These are phyloP conservation scores for Pseudopodoces humilis DNA, from an alignment of 2,113 vertebrate genomes.

Conservation along the genomic window DNA sequence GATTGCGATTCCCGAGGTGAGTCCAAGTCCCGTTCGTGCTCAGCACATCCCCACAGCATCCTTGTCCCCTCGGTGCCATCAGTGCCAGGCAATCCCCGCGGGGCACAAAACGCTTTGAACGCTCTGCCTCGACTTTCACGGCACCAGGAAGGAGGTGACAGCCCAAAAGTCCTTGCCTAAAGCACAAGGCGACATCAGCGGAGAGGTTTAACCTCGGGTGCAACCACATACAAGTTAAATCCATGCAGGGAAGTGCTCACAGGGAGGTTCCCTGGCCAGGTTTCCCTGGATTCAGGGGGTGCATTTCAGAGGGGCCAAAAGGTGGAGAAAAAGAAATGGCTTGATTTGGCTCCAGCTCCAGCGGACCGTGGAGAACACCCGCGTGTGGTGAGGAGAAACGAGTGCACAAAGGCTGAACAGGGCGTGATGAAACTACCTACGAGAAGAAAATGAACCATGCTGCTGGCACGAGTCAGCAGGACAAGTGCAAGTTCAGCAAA, in stretches of 20 bases:
- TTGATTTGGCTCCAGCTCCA: rapidly evolving
- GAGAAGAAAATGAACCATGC: background rate
- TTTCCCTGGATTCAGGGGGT: rapidly evolving
- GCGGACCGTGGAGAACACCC: rapidly evolving
- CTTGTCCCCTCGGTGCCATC: background rate
- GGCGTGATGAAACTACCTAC: rapidly evolving
- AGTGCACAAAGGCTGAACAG: rapidly evolving
- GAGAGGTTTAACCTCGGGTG: rapidly evolving
- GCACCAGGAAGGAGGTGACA: background rate
- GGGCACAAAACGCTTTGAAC: background rate
- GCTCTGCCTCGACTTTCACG: too few relatives aligned
- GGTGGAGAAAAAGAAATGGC: background rate
- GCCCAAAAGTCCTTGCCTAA: too few relatives aligned
- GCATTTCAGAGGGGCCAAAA: background rate
- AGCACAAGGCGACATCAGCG: background rate
- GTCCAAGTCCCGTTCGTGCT: rapidly evolving
- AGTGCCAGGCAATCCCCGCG: background rate
- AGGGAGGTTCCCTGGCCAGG: background rate
- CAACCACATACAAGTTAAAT: rapidly evolving
- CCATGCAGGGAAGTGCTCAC: rapidly evolving
- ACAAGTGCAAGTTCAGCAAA: background rate
- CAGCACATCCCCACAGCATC: rapidly evolving
- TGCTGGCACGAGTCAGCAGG: background rate
- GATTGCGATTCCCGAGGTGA: rapidly evolving
- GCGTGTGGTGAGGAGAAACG: background rate